Evolutionary conservation across 2,797 vertebrate species (phyloP), one percentile per base, ranked within the genome.

Genomic region (Oreochromis grahami): DNA sequence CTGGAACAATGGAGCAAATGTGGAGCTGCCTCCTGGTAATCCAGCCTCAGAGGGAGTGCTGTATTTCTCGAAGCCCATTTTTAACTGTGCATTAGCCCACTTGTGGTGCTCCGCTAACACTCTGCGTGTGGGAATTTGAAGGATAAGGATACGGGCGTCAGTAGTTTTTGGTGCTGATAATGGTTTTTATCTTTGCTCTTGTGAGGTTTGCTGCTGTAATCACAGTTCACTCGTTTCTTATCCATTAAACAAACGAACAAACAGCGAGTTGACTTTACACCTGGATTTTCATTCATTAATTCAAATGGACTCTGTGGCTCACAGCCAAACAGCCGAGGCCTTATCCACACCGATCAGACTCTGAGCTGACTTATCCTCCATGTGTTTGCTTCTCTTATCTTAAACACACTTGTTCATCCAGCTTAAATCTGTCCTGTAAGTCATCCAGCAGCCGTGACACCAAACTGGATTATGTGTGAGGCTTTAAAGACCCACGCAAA

Each of bases 121-220:
- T 26, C 12, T 0, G 8, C 21, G 1, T 17, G 38, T 1, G 21
- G 5, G 38, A 14, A 70, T 26, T 45, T 0, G 38, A 26, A 14
- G 21, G 41, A 32, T 55, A 55, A 55, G 24, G 12, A 43, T 43
- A 0, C 9, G 2, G 3, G 1, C 9, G 3, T 48, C 24, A 29
- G 3, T 48, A 5, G 15, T 12, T 17, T 70, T 17, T 45, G 68
- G 1, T 29, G 9, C 41, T 72, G 41, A 29, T 15, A 45, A 5
- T 45, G 8, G 6, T 26, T 72, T 45, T 17, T 11, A 29, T 26
- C 43, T 65, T 29, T 19, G 41, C 65, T 70, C 65, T 17, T 70
- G 21, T 45, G 8, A 45, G 21, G 14, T 29, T 72, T 17, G 8
- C 8, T 6, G 8, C 43, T 48, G 41, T 0, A 50, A 53, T 78